A percentile compares a stretch with the other conserved stretches of the same genome.
phyloP scores from a whole-genome alignment of 2,888 invertebrate species.

The Parascotia fuliginaria region DNA sequence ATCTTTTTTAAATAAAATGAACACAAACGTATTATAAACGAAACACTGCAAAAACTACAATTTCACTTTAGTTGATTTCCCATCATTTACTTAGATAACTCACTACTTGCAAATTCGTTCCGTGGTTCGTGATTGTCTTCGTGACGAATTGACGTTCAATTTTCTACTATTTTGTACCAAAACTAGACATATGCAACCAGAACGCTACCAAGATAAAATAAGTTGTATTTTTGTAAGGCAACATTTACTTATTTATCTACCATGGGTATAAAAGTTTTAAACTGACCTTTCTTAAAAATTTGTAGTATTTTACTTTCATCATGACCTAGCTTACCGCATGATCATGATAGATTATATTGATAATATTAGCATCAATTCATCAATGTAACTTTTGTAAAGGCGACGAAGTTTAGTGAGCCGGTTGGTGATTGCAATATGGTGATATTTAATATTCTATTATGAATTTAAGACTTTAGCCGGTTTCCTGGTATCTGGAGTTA shows the following conservation, averaged over 20 bases:
- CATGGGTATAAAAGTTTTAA: too few relatives aligned
- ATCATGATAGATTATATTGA: too few relatives aligned
- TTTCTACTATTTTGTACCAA: slow-evolving; percentile 19
- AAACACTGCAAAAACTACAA: slow-evolving; percentile 57
- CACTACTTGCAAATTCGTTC: slow-evolving; percentile 40
- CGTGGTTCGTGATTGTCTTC: slow-evolving; percentile 41
- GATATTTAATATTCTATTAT: too few relatives aligned
- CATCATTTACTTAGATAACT: slow-evolving; percentile 49
- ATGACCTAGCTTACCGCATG: too few relatives aligned
- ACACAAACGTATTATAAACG: slow-evolving; percentile 50
- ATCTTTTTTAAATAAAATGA: slow-evolving; percentile 44
- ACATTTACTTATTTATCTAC: too few relatives aligned
- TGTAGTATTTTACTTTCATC: too few relatives aligned
- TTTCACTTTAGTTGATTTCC: slow-evolving; percentile 55
- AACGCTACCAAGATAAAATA: not conserved
- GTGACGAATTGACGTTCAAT: slow-evolving; percentile 49
- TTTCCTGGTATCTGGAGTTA: too few relatives aligned
- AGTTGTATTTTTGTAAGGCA: not conserved
- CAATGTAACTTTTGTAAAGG: too few relatives aligned
- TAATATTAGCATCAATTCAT: too few relatives aligned
- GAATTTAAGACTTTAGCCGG: too few relatives aligned
- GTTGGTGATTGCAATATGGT: too few relatives aligned
- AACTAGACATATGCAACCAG: slow-evolving; percentile 19
- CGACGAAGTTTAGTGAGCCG: too few relatives aligned
- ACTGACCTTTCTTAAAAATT: not conserved